These are phyloP conservation scores for Dione vanillae DNA, from an alignment of 2,888 invertebrate species.

Conservation along the genomic window DNA sequence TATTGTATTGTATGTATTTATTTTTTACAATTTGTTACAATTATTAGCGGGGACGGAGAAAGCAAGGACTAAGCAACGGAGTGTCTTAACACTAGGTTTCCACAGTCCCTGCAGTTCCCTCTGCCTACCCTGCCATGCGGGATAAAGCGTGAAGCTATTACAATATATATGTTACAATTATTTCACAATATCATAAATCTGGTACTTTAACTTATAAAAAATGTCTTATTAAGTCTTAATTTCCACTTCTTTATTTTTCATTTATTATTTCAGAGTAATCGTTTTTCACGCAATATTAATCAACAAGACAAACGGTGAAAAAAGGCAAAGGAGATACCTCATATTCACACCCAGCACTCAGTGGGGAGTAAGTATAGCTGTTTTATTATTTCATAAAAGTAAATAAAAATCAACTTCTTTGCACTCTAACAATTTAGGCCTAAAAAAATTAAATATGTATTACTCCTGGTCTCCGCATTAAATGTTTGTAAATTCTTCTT, in stretches of 20 bases:
- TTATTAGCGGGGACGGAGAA: too few relatives aligned
- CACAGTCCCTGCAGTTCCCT: too few relatives aligned
- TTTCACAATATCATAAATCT: too few relatives aligned
- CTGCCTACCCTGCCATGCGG: too few relatives aligned
- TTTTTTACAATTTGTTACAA: too few relatives aligned
- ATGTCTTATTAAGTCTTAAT: too few relatives aligned
- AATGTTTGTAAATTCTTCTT: not conserved
- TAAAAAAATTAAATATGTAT: not conserved
- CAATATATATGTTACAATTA: too few relatives aligned
- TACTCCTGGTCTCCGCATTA: not conserved
- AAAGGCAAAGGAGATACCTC: constrained; percentile 68
- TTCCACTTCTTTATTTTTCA: not conserved
- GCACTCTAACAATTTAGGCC: not conserved
- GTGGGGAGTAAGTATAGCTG: constrained; percentile 70
- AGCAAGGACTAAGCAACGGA: too few relatives aligned
- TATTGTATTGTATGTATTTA: too few relatives aligned
- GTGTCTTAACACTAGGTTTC: too few relatives aligned
- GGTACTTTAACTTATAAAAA: too few relatives aligned
- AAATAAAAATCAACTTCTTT: not conserved
- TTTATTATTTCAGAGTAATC: constrained; percentile 43
- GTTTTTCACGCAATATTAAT: constrained; percentile 31
- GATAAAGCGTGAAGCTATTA: too few relatives aligned
- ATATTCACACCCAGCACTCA: constrained; percentile 69
- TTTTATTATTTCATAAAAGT: not conserved
- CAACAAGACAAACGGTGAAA: constrained; percentile 48